Conservation (phyloP, 2,888 invertebrate species). For the Drosophila trichaetosa region DNA sequence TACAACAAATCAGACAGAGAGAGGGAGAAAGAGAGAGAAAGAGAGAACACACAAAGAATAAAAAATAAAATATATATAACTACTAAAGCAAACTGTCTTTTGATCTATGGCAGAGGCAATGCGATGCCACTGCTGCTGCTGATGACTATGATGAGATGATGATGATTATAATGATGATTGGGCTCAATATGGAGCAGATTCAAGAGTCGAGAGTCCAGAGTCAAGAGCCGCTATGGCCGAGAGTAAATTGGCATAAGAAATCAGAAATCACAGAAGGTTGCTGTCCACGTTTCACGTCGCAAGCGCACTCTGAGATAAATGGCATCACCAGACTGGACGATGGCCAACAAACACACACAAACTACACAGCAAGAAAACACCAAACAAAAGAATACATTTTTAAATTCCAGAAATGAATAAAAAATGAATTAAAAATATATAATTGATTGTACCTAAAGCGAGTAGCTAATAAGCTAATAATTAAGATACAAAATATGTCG, state of each 20-base stretch:
- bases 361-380: slow-evolving; percentile 4
- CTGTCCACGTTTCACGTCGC: slow-evolving; percentile 54
- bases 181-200: slow-evolving; percentile 70
- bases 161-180: slow-evolving; percentile 52
- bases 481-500: background rate
- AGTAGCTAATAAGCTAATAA: background rate
- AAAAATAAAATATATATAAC: slow-evolving; percentile 25
- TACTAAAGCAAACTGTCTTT: slow-evolving; percentile 82
- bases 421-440: background rate
- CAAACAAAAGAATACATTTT: background rate
- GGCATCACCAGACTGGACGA: slow-evolving; percentile 51
- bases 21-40: background rate
- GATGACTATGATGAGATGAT: slow-evolving; percentile 45
- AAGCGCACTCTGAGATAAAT: slow-evolving; percentile 70
- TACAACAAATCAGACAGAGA: slow-evolving; percentile 59
- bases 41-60: slow-evolving; percentile 5
- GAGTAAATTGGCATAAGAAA: slow-evolving; percentile 81
- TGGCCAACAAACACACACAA: slow-evolving; percentile 17
- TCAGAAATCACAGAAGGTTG: slow-evolving; percentile 82
- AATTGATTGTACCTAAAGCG: background rate
- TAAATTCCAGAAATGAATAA: background rate
- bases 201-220: slow-evolving; percentile 9
- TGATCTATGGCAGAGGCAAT: slow-evolving; percentile 70
- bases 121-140: slow-evolving; percentile 28
- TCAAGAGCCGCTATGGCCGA: slow-evolving; percentile 43